Conservation (phyloP, 1,140 invertebrate species). For the Campoletis sonorensis region DNA sequence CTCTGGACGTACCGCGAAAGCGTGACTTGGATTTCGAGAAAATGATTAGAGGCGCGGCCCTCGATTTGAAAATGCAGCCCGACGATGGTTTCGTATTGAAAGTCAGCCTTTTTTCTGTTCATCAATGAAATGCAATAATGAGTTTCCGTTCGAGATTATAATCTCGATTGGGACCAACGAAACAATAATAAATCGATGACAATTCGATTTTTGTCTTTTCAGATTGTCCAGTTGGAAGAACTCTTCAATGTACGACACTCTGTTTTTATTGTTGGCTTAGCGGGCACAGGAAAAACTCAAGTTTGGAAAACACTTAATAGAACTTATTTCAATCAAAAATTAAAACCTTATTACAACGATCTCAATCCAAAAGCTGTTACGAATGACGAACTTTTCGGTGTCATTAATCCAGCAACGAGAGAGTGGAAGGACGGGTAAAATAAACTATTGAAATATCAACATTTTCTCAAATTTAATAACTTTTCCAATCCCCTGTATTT, state of each 20-base stretch:
- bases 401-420: slow-evolving; percentile 95
- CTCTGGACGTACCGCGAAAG: slow-evolving; percentile 91
- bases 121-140: slow-evolving; percentile 20
- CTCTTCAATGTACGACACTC: slow-evolving; percentile 95
- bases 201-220: slow-evolving; percentile 32
- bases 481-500: not conserved
- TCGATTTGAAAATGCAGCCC: slow-evolving; percentile 91
- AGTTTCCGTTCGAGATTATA: not conserved
- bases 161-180: not conserved
- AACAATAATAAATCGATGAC: not conserved
- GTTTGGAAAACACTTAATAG: slow-evolving; percentile 94
- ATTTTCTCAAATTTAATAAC: no score
- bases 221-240: slow-evolving; percentile 95
- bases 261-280: slow-evolving; percentile 93
- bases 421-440: slow-evolving; percentile 96
- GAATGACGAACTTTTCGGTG: slow-evolving; percentile 96
- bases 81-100: slow-evolving; percentile 93
- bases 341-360: slow-evolving; percentile 91
- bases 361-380: slow-evolving; percentile 97
- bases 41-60: slow-evolving; percentile 84
- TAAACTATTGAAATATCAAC: not conserved
- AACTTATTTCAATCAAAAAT: slow-evolving; percentile 88
- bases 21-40: slow-evolving; percentile 91
- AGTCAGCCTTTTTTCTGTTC: slow-evolving; percentile 68
- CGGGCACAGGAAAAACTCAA: slow-evolving; percentile 95